phyloP scores from a whole-genome alignment of 2,888 invertebrate species.

The Lymantria dispar region DNA sequence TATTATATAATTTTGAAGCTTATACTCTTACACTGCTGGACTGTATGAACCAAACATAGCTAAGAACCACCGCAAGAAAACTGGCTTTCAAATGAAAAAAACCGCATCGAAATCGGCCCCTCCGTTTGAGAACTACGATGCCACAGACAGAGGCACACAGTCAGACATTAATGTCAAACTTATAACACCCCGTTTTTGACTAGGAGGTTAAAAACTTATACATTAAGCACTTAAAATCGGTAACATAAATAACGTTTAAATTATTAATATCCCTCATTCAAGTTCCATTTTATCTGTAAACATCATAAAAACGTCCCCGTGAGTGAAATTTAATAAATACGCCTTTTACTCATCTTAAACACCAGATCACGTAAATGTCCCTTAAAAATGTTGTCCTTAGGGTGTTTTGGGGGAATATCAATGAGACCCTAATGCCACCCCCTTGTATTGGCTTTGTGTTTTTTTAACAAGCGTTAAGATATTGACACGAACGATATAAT shows the following conservation, averaged over 20 bases:
- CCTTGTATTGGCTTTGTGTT: conserved; percentile 14
- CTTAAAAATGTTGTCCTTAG: conserved; percentile 30
- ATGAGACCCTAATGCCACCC: conserved; percentile 20
- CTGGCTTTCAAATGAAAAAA: too few species aligned
- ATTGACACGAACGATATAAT: not conserved
- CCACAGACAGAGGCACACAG: too few species aligned
- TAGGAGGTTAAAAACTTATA: too few species aligned
- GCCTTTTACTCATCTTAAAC: conserved; percentile 12
- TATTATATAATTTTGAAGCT: too few species aligned
- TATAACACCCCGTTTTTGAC: too few species aligned
- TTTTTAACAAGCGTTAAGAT: not conserved
- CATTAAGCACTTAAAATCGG: too few species aligned
- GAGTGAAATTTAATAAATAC: conserved; percentile 22
- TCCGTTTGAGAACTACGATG: too few species aligned
- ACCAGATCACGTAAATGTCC: conserved; percentile 25
- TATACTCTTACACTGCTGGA: too few species aligned
- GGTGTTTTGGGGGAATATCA: conserved; percentile 21
- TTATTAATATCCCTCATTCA: not conserved
- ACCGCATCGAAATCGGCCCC: too few species aligned
- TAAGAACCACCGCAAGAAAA: too few species aligned
- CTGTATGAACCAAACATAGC: too few species aligned
- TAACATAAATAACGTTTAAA: not conserved
- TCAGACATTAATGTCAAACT: too few species aligned
- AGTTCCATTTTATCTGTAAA: not conserved
- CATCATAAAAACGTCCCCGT: not conserved